phyloP scores from a whole-genome alignment of 1,140 invertebrate genomes.

The Cydia pomonella region DNA sequence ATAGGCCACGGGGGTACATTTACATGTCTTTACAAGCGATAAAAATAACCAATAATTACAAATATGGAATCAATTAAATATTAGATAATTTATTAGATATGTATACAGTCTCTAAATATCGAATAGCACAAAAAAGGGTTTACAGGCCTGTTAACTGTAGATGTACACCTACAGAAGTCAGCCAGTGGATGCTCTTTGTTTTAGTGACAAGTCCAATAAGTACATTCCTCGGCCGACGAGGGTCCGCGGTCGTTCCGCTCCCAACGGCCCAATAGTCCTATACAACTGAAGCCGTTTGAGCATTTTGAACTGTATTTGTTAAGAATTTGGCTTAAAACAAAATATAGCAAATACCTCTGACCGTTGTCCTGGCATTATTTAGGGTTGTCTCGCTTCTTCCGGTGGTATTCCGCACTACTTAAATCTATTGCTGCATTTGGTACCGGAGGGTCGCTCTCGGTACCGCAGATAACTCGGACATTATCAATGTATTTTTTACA shows the following conservation, averaged over 20 bases:
- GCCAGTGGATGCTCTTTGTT: background rate
- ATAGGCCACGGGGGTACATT: too few species aligned
- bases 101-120: too few species aligned
- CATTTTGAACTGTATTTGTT: background rate
- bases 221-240: constrained; percentile 12
- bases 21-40: too few species aligned
- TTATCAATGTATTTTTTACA: too few species aligned
- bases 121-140: too few species aligned
- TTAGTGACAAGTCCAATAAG: constrained; percentile 10
- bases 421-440: background rate
- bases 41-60: too few species aligned
- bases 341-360: background rate
- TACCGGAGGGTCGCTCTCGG: too few species aligned
- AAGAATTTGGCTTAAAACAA: background rate
- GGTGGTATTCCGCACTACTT: background rate
- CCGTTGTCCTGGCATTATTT: background rate
- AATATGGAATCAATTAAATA: too few species aligned
- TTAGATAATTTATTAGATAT: too few species aligned
- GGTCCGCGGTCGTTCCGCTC: background rate
- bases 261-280: background rate
- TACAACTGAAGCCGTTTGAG: background rate
- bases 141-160: too few species aligned
- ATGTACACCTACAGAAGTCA: background rate
- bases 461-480: too few species aligned
- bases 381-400: background rate